Base-by-base conservation (phyloP, 2,113 vertebrate species). In the Oryzias celebensis region DNA sequence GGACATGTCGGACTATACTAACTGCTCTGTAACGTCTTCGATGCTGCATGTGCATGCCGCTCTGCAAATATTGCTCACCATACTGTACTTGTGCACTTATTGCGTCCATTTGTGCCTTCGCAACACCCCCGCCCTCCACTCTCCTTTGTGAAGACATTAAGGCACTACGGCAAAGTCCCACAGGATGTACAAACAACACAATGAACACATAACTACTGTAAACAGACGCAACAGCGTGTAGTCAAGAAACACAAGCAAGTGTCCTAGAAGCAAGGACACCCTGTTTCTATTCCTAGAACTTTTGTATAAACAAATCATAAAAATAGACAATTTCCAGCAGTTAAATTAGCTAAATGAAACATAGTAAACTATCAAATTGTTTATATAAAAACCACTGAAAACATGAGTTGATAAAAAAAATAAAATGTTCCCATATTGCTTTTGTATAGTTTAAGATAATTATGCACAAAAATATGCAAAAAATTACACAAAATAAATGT, bases 111-210 rank as follows among this genome's bases (percentile, higher is more conserved):
- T 74, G 53, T 47, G 67, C 22, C 52, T 41, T 31, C 47, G 48
- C 53, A 51, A 10, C 57, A 28, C 48, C 59, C 60, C 56, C 47
- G 2, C 60, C 58, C 68, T 43, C 24, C 50, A 31, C n/a, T 22
- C 41, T 70, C 74, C 52, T 70, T 71, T 65, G 74, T 52, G 10
- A 71, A 74, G 79, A 83, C 78, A 83, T 88, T 79, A 81, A 67
- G 45, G 63, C 62, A 60, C 57, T 56, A 54, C 22, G 45, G 59
- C 23, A 58, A 53, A 46, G 60, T 86, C 85, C 75, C 82, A 71
- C 62, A 67, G 81, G 71, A 73, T 63, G 67, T 68, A 68, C 65
- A 63, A 41, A 67, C 71, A 70, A 65, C 68, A 83, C 78, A 86
- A 78, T 69, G 69, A 55, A 70, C 65, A 67, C 67, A 60, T 52